These are phyloP conservation scores for Drosophila prolongata DNA, from an alignment of 2,888 invertebrate genomes.

Conservation along the genomic window DNA sequence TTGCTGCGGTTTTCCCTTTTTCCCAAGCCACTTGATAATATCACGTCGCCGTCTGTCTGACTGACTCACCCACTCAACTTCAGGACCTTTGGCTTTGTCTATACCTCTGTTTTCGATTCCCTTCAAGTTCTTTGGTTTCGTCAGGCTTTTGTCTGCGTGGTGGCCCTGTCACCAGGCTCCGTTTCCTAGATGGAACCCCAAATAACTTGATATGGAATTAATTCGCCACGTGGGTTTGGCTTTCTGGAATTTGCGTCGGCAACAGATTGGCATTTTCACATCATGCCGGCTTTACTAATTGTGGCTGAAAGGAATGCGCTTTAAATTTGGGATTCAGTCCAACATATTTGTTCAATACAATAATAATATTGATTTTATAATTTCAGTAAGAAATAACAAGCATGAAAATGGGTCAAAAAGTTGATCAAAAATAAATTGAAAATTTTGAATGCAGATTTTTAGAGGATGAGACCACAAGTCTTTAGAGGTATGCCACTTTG, in stretches of 20 bases:
- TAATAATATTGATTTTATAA: not conserved
- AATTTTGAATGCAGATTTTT: no score
- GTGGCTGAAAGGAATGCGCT: not conserved
- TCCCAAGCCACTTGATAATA: constrained; percentile 74
- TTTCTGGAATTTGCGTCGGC: constrained; percentile 45
- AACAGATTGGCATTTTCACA: constrained; percentile 75
- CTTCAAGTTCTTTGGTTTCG: constrained; percentile 20
- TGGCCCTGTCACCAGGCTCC: constrained; percentile 63
- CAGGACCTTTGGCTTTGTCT: constrained; percentile 16
- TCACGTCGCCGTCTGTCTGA: constrained; percentile 49
- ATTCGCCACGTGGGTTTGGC: constrained; percentile 56
- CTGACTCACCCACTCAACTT: constrained; percentile 18
- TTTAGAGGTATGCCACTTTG: no score
- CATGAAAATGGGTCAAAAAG: no score
- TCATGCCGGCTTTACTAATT: constrained; percentile 33
- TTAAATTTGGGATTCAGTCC: not conserved
- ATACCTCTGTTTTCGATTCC: constrained; percentile 12
- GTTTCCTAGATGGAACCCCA: constrained; percentile 55
- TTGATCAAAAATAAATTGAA: no score
- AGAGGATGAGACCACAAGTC: no score
- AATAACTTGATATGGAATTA: constrained; percentile 59
- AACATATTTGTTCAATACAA: not conserved
- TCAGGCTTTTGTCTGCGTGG: constrained; percentile 54
- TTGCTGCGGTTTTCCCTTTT: constrained; percentile 54
- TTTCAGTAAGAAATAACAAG: no score